Percentiles rank a stretch among this genome's conserved stretches.
Evolutionary conservation across 2,797 vertebrate genomes (phyloP).

Genomic region (Smutsia gigantea): DNA sequence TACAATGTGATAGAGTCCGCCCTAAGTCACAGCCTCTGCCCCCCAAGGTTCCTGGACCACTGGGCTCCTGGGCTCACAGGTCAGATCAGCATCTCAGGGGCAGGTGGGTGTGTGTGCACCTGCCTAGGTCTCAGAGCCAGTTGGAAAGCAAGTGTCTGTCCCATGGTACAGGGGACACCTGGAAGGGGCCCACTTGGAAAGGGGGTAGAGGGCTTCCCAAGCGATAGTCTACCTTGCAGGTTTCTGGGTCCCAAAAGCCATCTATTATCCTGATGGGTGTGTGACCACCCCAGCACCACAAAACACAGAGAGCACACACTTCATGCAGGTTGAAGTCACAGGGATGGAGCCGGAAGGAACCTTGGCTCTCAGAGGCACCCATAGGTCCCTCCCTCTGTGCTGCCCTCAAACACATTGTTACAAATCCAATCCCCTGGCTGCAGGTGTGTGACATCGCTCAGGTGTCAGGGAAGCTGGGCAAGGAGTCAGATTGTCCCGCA

Average conservation of each 20-base stretch:
- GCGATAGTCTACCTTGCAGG: no score
- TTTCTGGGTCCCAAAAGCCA: neutral
- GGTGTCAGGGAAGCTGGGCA: neutral
- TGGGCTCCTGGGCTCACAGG: neutral
- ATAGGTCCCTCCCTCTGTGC: rapidly evolving
- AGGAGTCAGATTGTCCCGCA: neutral
- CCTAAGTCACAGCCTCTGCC: neutral
- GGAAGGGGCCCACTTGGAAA: no score
- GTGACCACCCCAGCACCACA: neutral
- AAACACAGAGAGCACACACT: rapidly evolving
- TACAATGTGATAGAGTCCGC: no score
- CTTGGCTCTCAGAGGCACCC: rapidly evolving
- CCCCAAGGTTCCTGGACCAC: no score
- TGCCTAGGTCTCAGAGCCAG: neutral
- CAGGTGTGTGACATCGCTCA: neutral
- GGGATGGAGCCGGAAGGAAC: neutral
- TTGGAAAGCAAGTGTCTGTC: neutral
- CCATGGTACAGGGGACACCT: neutral
- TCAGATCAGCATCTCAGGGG: neutral
- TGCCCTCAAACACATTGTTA: neutral
- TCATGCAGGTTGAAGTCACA: neutral
- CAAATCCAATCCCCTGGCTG: no score
- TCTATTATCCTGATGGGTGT: neutral
- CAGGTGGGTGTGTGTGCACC: neutral
- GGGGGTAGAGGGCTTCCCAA: no score